phyloP scores from a whole-genome alignment of 2,797 vertebrate genomes.

The Natrix natrix region DNA sequence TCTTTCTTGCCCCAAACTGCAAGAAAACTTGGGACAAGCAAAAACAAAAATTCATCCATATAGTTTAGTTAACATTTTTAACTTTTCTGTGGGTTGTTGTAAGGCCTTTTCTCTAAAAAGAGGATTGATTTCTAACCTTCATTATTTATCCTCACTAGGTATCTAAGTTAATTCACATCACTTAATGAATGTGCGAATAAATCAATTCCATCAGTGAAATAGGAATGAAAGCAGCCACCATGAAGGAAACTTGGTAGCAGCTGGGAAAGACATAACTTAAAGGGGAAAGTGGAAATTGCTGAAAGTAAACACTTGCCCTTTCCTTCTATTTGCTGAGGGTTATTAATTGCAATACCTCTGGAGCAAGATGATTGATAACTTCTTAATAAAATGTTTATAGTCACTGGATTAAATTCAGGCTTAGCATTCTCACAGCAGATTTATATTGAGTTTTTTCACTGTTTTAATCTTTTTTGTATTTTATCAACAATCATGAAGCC shows the following conservation, averaged over 20 bases:
- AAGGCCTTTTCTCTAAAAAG: not conserved
- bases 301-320: not conserved
- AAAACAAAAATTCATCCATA: not conserved
- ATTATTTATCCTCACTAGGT: not conserved
- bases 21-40: not conserved
- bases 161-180: not conserved
- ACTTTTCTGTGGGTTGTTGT: not conserved
- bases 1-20: not conserved
- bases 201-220: not conserved
- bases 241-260: not conserved
- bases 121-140: not conserved
- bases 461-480: not conserved
- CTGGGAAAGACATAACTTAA: not conserved
- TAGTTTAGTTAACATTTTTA: not conserved
- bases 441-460: not conserved
- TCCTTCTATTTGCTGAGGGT: not conserved
- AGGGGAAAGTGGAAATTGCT: not conserved
- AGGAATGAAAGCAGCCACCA: not conserved
- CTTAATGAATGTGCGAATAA: not conserved
- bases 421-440: not conserved
- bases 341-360: not conserved
- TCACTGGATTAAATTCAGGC: not conserved
- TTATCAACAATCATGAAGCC: not conserved
- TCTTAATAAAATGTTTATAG: not conserved
- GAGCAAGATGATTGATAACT: not conserved